Evolutionary conservation across 2,888 invertebrate species (phyloP).

Genomic region (Ariolimax columbianus): DNA sequence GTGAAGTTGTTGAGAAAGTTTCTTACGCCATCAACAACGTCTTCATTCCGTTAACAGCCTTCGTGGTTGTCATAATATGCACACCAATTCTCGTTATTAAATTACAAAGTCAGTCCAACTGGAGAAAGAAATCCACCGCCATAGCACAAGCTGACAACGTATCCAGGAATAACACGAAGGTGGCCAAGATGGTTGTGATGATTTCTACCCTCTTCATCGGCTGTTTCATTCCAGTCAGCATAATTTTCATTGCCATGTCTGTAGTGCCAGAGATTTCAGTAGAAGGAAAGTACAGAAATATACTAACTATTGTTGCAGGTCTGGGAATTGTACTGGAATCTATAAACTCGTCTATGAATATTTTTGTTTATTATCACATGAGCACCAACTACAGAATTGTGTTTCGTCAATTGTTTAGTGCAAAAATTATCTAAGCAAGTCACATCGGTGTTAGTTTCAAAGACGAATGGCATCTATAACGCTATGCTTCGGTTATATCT

Average conservation of each 20-base stretch:
- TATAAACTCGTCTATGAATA: not conserved
- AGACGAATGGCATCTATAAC: too few relatives aligned
- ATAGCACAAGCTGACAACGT: not conserved
- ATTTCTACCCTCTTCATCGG: not conserved
- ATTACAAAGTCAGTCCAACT: not conserved
- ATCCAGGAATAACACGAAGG: not conserved
- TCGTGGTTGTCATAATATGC: not conserved
- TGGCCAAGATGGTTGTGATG: not conserved
- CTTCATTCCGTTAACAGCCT: not conserved
- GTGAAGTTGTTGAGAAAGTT: not conserved
- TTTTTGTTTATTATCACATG: not conserved
- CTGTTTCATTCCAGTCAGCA: not conserved
- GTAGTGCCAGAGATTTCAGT: not conserved
- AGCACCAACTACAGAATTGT: not conserved
- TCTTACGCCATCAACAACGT: not conserved
- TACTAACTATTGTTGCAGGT: not conserved
- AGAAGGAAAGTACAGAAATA: not conserved
- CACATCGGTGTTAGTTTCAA: too few relatives aligned
- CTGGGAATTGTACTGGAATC: not conserved
- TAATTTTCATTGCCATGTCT: not conserved
- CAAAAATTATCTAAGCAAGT: not conserved
- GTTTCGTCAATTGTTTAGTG: not conserved
- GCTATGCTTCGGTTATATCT: too few relatives aligned
- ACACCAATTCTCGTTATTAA: not conserved
- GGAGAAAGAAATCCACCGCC: not conserved